Percentiles rank a stretch among this genome's conserved stretches.
phyloP scores from a whole-genome alignment of 2,113 vertebrate species.

The Oenanthe melanoleuca region DNA sequence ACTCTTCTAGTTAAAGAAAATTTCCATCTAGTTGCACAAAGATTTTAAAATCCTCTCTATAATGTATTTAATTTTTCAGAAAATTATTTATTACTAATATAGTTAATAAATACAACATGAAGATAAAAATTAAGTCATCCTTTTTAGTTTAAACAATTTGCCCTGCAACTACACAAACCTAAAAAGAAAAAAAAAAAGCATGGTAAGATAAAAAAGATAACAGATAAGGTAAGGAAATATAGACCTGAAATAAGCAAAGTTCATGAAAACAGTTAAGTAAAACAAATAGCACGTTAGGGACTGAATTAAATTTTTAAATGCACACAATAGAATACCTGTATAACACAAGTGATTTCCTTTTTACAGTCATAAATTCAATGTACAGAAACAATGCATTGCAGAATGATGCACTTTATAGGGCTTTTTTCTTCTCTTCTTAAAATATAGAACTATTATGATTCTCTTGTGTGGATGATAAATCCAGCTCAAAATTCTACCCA shows the following conservation, averaged over 20 bases:
- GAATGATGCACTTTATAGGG: slow-evolving; percentile 54
- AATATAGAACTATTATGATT: slow-evolving; percentile 67
- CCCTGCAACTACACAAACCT: neutral
- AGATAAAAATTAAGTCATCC: neutral
- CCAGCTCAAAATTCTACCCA: slow-evolving; percentile 63
- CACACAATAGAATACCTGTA: slow-evolving; percentile 60
- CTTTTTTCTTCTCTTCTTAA: slow-evolving; percentile 46
- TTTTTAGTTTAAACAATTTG: neutral
- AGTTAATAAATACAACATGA: neutral
- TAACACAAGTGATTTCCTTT: slow-evolving; percentile 55
- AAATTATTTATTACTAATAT: neutral
- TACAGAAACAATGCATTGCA: slow-evolving; percentile 65
- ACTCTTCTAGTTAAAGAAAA: neutral
- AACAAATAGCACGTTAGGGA: slow-evolving; percentile 35
- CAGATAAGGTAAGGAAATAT: slow-evolving; percentile 43
- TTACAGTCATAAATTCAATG: slow-evolving; percentile 54
- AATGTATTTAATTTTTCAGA: neutral
- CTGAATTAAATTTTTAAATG: slow-evolving; percentile 66
- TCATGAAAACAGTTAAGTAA: slow-evolving; percentile 57
- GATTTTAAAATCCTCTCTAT: neutral
- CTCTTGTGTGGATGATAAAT: slow-evolving; percentile 71
- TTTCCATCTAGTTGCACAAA: neutral
- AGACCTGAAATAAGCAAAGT: slow-evolving; percentile 42
- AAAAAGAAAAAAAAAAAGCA: neutral
- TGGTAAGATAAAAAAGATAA: neutral